Evolutionary conservation across 2,888 invertebrate genomes (phyloP).

Genomic region (Pachycephus smyrnensis): DNA sequence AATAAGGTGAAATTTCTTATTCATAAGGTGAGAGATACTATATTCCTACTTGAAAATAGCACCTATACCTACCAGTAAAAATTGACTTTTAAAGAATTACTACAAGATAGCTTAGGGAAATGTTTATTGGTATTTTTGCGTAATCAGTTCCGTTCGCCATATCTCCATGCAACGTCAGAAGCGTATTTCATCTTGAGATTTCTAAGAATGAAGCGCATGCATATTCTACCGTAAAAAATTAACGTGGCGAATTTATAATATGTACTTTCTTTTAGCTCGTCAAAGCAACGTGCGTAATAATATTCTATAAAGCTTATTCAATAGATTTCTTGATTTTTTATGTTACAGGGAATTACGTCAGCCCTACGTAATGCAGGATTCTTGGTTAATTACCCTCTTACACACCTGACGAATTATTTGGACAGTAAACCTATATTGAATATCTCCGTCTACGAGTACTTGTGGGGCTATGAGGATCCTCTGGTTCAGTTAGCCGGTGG

Average conservation of each 20-base stretch:
- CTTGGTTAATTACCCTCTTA: slow-evolving; percentile 73
- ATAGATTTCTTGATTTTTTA: background rate
- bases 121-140: background rate
- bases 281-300: background rate
- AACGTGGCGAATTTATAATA: background rate
- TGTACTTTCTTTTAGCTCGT: background rate
- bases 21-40: background rate
- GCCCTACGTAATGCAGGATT: slow-evolving; percentile 69
- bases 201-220: background rate
- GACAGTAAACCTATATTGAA: slow-evolving; percentile 75
- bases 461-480: slow-evolving; percentile 87
- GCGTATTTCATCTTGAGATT: background rate
- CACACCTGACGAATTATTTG: slow-evolving; percentile 71
- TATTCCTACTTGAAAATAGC: background rate
- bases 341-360: slow-evolving; percentile 71
- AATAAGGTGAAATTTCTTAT: too few relatives aligned
- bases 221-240: background rate
- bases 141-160: background rate
- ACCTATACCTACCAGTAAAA: background rate
- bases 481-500: slow-evolving; percentile 78
- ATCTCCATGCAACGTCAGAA: background rate
- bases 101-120: background rate
- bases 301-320: background rate
- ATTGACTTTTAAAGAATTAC: background rate
- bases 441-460: slow-evolving; percentile 76